These are phyloP conservation scores for Ibidorhyncha struthersii DNA, from an alignment of 2,113 vertebrate species.

Conservation along the genomic window DNA sequence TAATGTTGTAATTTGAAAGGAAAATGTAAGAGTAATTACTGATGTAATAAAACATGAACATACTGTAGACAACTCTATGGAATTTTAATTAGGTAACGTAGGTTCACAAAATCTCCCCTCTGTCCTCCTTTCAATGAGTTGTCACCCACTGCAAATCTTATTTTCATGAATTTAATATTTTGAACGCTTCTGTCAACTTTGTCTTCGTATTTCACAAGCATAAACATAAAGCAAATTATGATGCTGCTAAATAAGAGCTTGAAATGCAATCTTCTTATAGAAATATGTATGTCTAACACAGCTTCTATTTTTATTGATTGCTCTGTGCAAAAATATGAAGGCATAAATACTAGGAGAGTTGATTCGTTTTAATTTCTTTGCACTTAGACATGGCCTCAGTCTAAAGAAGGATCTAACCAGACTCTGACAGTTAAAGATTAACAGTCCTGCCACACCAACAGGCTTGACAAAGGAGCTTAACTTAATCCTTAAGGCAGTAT, in stretches of 20 bases:
- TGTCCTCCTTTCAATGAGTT: constrained; percentile 25
- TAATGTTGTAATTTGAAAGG: constrained; percentile 50
- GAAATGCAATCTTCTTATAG: constrained; percentile 27
- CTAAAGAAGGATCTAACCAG: constrained; percentile 43
- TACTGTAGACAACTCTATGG: neutral
- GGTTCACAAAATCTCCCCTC: constrained; percentile 30
- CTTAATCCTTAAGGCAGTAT: constrained; percentile 56
- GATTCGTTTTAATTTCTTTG: constrained; percentile 54
- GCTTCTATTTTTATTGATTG: constrained; percentile 36
- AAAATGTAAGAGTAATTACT: constrained; percentile 63
- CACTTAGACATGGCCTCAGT: constrained; percentile 39
- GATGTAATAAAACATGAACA: constrained; percentile 41
- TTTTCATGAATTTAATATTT: constrained; percentile 45
- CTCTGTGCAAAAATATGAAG: constrained; percentile 46
- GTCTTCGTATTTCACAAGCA: constrained; percentile 47
- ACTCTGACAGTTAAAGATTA: constrained; percentile 60
- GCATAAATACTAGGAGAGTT: constrained; percentile 38
- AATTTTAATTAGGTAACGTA: constrained; percentile 67
- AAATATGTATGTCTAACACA: neutral
- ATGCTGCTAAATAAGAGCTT: neutral
- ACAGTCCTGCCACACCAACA: constrained; percentile 29
- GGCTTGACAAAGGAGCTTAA: constrained; percentile 63
- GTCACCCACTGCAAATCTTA: constrained; percentile 36
- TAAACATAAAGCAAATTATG: constrained; percentile 55
- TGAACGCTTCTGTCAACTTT: constrained; percentile 29